phyloP scores from a whole-genome alignment of 2,113 vertebrate genomes.

The Galbula dea region DNA sequence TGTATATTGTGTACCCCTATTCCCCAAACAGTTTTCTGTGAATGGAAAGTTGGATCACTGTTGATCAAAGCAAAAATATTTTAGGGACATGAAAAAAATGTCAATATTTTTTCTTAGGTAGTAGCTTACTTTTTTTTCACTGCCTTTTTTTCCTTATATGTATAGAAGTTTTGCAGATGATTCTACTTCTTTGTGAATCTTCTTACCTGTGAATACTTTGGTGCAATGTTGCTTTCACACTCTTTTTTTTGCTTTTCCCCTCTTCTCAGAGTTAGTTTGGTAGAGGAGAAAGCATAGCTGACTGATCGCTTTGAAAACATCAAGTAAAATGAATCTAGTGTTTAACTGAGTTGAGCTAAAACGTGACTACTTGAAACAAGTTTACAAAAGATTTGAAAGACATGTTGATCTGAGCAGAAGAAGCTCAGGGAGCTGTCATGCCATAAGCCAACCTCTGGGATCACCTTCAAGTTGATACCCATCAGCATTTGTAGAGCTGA shows the following conservation, averaged over 20 bases:
- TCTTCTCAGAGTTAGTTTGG: neutral
- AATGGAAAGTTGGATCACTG: neutral
- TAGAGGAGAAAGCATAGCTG: neutral
- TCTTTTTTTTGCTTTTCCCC: too few species aligned
- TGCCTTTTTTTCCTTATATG: neutral
- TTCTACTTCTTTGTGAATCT: neutral
- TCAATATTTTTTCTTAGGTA: neutral
- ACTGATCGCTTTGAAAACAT: neutral
- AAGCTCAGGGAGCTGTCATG: neutral
- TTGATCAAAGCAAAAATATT: neutral
- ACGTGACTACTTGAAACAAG: slow-evolving; percentile 9
- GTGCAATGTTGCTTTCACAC: neutral
- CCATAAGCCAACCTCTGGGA: neutral
- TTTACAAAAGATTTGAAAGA: slow-evolving; percentile 3
- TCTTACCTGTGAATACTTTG: neutral
- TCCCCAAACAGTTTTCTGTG: neutral
- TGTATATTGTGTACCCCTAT: accelerated
- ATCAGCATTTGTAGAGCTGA: neutral
- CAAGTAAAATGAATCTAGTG: neutral
- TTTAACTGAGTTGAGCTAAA: neutral
- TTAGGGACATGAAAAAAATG: accelerated
- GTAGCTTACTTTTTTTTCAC: neutral
- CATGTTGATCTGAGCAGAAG: slow-evolving; percentile 27
- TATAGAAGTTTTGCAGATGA: neutral
- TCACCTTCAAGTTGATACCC: slow-evolving; percentile 28